These are phyloP conservation scores for Urocyon cinereoargenteus DNA, from an alignment of 2,797 vertebrate species.

Conservation along the genomic window DNA sequence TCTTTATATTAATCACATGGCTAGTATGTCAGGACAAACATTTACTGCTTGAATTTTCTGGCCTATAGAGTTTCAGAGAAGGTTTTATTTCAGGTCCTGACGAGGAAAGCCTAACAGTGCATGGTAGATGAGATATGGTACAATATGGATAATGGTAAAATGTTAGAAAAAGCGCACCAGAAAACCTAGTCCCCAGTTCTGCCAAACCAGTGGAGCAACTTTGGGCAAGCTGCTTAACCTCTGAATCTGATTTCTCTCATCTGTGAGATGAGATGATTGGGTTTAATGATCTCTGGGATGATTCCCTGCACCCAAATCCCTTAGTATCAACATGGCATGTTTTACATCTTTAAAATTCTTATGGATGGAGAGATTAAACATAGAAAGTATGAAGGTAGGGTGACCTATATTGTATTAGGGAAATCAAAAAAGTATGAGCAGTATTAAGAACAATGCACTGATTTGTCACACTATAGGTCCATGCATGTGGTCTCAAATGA, in stretches of 20 bases:
- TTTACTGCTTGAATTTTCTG: slow-evolving; percentile 36
- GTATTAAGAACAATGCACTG: neutral
- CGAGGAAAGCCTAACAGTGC: neutral
- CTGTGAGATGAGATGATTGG: neutral
- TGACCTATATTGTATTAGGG: neutral
- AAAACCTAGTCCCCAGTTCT: neutral
- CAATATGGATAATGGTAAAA: neutral
- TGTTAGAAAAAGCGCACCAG: neutral
- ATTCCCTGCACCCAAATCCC: neutral
- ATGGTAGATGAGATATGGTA: neutral
- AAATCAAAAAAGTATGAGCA: neutral
- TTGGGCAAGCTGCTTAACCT: neutral
- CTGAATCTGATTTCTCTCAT: slow-evolving; percentile 3
- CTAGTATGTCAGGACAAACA: neutral
- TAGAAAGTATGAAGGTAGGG: neutral
- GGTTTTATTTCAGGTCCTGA: neutral
- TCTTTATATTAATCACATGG: slow-evolving; percentile 25
- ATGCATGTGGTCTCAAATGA: neutral
- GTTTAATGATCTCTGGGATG: neutral
- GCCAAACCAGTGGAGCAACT: neutral
- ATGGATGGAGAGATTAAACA: neutral
- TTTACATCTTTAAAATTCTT: neutral
- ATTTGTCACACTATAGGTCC: neutral
- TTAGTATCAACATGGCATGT: neutral
- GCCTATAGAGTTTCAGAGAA: neutral